phyloP scores from a whole-genome alignment of 2,113 vertebrate species.

The Phrynosoma platyrhinos region DNA sequence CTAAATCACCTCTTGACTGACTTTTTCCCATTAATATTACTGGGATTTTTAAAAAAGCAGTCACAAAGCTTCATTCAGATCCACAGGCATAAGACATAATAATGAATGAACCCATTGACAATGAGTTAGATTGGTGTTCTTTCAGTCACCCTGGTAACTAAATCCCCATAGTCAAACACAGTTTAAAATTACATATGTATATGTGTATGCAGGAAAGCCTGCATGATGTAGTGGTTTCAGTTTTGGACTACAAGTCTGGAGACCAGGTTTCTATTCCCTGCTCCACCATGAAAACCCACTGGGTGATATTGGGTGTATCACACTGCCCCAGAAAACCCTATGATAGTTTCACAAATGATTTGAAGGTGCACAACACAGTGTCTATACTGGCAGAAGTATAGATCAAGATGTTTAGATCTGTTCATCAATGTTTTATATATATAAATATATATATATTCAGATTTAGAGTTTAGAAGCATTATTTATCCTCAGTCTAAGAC shows the following conservation, averaged over 20 bases:
- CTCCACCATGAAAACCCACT: too few species aligned
- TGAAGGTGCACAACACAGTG: too few species aligned
- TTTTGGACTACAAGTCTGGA: too few species aligned
- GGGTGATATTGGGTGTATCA: too few species aligned
- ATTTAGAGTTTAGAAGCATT: neutral
- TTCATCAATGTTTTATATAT: neutral
- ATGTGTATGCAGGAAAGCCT: neutral
- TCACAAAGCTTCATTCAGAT: too few species aligned
- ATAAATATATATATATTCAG: neutral
- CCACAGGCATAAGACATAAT: neutral
- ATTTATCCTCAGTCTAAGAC: neutral
- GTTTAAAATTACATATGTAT: neutral
- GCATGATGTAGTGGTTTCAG: too few species aligned
- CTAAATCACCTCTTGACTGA: slow-evolving; percentile 7
- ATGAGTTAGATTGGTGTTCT: neutral
- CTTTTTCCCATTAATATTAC: neutral
- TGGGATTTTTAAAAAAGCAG: neutral
- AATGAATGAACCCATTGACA: neutral
- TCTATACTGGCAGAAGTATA: too few species aligned
- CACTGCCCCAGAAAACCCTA: too few species aligned
- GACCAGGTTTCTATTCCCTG: too few species aligned
- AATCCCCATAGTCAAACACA: slow-evolving; percentile 20
- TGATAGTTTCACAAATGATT: too few species aligned
- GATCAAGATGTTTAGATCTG: too few species aligned
- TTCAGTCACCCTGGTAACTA: neutral